Base-by-base conservation (phyloP, 2,888 invertebrate genomes). In the Melieria crassipennis region DNA sequence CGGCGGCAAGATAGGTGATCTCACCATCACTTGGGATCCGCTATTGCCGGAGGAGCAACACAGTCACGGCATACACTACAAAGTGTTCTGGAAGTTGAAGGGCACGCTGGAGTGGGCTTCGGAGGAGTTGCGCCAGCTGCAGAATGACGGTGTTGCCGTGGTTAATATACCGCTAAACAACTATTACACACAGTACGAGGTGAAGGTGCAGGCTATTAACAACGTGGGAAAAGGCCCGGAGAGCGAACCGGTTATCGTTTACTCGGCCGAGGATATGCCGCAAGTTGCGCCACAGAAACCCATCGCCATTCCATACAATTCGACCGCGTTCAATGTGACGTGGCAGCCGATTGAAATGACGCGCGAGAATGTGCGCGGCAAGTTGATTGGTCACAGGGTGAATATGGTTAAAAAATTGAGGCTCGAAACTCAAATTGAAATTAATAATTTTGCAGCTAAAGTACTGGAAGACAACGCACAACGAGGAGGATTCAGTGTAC, bases 1-100 rank as follows among this genome's bases (percentile, higher is more conserved):
- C 5, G 98, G 98, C 58, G 98, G 98, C 10, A 98, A 97, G 87
- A 95, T 96, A 74, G 97, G 98, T 0, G 97, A 97, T 83, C 90
- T 99, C 4, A 94, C 95, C 0, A 95, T 99, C 66, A 94, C 91
- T 0, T 98, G 98, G 98, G 89, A 91, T 78, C 93, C 95, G 0
- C 84, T 97, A 46, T 89, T 91, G 74, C 87, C 90, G 0, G 90
- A 94, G 73, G 91, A 96, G 77, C 96, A 97, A 85, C 96, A 97
- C 84, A 97, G 94, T 0, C 93, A 93, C 43, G 94, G 94, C 56
- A 92, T 97, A 75, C 92, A 94, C 84, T 98, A 98, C 85, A 94
- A 93, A 84, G 83, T 98, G 76, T 97, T 92, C 83, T 97, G 95
- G 94, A 92, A 94, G 73, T 89, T 92, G 5, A 90, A 91, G 75